A percentile compares a stretch with the other conserved stretches of the same genome.
Evolutionary conservation across 2,113 vertebrate genomes (phyloP).

Genomic region (Strigops habroptila): DNA sequence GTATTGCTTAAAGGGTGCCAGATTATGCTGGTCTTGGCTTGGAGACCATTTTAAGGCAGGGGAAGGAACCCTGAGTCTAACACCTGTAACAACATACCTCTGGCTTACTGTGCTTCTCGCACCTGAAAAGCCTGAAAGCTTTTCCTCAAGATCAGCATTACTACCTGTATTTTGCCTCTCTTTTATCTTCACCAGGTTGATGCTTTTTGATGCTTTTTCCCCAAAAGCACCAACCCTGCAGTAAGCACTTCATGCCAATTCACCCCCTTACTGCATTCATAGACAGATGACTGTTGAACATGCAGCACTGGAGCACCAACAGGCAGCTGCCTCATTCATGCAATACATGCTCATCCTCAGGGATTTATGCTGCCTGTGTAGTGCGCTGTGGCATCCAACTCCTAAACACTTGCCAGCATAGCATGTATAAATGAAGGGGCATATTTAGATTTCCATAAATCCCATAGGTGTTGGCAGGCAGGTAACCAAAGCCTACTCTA

Average conservation of each 20-base stretch:
- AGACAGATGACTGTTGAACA: fast-evolving
- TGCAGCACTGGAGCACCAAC: neutral
- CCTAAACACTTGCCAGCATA: neutral
- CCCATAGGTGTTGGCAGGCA: neutral
- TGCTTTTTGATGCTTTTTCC: neutral
- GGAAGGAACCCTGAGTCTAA: neutral
- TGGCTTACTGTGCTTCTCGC: neutral
- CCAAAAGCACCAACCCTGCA: neutral
- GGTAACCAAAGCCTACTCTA: neutral
- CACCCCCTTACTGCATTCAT: neutral
- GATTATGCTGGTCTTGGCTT: neutral
- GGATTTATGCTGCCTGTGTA: neutral
- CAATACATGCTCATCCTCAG: neutral
- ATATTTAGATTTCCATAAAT: neutral
- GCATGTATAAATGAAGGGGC: neutral
- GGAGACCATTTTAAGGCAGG: neutral
- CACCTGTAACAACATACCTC: neutral
- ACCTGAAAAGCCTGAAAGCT: neutral
- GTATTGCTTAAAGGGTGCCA: neutral
- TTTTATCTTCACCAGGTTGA: neutral
- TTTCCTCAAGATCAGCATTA: neutral
- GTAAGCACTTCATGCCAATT: neutral
- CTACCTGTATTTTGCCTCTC: neutral
- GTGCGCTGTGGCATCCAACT: neutral
- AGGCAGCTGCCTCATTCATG: neutral